phyloP scores from a whole-genome alignment of 1,140 invertebrate genomes.

The Fopius arisanus region DNA sequence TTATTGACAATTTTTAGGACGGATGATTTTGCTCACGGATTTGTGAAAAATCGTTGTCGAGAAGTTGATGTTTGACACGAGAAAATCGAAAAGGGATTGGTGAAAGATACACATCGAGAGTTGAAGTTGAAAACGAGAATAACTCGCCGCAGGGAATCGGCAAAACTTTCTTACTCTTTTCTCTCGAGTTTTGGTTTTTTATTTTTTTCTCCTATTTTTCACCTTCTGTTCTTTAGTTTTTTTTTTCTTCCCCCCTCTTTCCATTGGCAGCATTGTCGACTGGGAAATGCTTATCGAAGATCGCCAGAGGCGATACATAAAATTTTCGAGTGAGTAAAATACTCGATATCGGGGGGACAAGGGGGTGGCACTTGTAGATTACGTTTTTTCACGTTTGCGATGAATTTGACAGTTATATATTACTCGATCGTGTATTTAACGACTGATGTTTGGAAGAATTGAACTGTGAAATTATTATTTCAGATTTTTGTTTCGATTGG shows the following conservation, averaged over 20 bases:
- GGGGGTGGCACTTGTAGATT: conserved; percentile 2
- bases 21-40: background rate
- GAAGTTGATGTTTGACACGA: background rate
- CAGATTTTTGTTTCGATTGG: too few species aligned
- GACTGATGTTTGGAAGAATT: too few species aligned
- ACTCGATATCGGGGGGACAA: background rate
- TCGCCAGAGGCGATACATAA: conserved; percentile 30
- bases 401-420: too few species aligned
- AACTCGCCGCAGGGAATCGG: conserved; percentile 19
- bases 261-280: conserved; percentile 19
- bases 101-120: background rate
- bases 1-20: background rate
- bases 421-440: too few species aligned
- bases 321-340: conserved; percentile 23
- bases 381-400: background rate
- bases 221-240: background rate
- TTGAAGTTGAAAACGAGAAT: conserved; percentile 9
- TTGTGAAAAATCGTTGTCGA: background rate
- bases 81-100: background rate
- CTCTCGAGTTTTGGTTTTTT: background rate
- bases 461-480: too few species aligned
- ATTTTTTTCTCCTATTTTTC: background rate
- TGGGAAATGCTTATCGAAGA: conserved; percentile 30
- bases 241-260: background rate
- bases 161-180: conserved; percentile 23